Evolutionary conservation across 1,140 invertebrate genomes (phyloP), one percentile per base, ranked within the genome.

Genomic region (Rhizoglyphus robini): DNA sequence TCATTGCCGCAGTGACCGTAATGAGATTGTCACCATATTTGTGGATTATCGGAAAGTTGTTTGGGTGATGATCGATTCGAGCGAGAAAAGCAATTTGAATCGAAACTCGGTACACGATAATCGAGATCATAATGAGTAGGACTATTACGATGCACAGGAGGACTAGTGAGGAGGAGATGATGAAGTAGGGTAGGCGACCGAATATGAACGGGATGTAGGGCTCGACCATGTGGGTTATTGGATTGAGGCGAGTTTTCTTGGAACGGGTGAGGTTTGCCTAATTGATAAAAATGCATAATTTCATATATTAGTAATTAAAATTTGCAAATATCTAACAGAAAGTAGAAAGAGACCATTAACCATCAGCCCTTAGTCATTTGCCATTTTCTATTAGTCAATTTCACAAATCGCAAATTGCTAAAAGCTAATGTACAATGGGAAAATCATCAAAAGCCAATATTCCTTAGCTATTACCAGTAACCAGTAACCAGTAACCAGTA

Each of bases 21-120:
- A 88, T 87, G 70, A 92, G 83, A 62, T 91, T 79, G 65, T 88
- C 84, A 0, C 86, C 84, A 73, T 84, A 83, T 75, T 63, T 29
- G 88, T 90, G 71, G 90, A 82, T 0, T 93, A 63, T 29, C 32
- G n/a, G 34, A 8, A 15, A 41, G n/a, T n/a, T n/a, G n/a, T n/a
- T n/a, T n/a, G n/a, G n/a, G n/a, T n/a, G n/a, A n/a, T n/a, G n/a
- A n/a, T n/a, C n/a, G n/a, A n/a, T n/a, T n/a, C n/a, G n/a, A 27
- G 49, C 20, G 25, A 15, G 5, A 4, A 68, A 11, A 13, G 59
- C 58, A 20, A 66, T 57, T 38, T 38, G 36, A 34, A 61, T 31
- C 4, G 89, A 87, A 83, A 96, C 91, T 48, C 93, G 81, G 75
- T 96, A 96, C 0, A 95, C 76, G 69, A 96, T 90, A 30, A 96